Evolutionary conservation across 2,888 invertebrate genomes (phyloP).

Genomic region (Trissolcus japonicus): DNA sequence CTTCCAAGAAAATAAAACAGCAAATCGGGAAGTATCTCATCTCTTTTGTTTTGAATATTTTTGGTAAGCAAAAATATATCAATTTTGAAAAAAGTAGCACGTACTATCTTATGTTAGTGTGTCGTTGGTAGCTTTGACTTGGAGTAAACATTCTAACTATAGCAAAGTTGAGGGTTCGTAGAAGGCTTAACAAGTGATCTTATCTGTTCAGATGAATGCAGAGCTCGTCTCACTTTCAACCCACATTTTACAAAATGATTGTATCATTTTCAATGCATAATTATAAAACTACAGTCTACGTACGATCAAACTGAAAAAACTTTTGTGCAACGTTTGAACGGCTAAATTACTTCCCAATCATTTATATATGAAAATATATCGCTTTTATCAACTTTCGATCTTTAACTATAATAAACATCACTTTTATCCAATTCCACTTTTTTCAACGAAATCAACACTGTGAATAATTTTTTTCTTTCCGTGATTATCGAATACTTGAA

Average conservation of each 20-base stretch:
- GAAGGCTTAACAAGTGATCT: slow-evolving; percentile 75
- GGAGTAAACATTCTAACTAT: slow-evolving; percentile 62
- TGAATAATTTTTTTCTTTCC: no score
- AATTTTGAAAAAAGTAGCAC: slow-evolving; percentile 10
- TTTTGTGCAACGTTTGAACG: background rate
- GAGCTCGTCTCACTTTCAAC: slow-evolving; percentile 62
- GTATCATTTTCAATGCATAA: slow-evolving; percentile 64
- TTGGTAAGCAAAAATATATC: no score
- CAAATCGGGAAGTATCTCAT: no score
- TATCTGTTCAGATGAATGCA: slow-evolving; percentile 74
- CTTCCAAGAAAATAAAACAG: no score
- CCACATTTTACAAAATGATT: slow-evolving; percentile 64
- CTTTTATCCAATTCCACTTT: no score
- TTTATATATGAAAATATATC: background rate
- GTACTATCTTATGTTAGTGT: slow-evolving; percentile 12
- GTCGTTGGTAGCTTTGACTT: slow-evolving; percentile 35
- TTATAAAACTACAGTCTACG: slow-evolving; percentile 48
- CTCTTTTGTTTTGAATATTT: no score
- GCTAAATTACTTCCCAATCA: background rate
- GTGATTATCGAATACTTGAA: no score
- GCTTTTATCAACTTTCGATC: background rate
- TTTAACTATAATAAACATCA: background rate
- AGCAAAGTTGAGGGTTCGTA: slow-evolving; percentile 61
- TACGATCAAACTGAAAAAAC: background rate
- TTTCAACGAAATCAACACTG: no score